Evolutionary conservation across 2,888 invertebrate species (phyloP), one percentile per base, ranked within the genome.

Genomic region (Tyria jacobaeae): DNA sequence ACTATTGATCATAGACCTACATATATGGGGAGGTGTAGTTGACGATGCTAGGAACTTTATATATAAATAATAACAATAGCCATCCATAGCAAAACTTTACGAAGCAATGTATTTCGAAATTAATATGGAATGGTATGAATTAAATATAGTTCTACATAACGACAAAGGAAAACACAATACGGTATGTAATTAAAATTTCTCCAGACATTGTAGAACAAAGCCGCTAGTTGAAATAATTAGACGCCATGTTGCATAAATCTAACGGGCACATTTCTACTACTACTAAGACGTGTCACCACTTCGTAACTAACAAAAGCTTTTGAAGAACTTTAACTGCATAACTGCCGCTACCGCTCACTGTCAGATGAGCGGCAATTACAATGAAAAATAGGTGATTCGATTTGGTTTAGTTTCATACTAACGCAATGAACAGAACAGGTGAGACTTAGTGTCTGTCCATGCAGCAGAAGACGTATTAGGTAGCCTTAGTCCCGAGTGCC

Each of bases 81-180:
- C 4, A 31, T 31, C 27, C 27, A 7, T n/a, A 31, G 27, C 27
- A 31, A 31, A 31, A 31, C 1, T 31, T 31, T 6, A 31, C 27
- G 27, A 31, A 31, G 27, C 6, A 27, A 27, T 31, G 7, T 31
- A 7, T 66, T 62, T 58, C 15, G 52, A 41, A 70, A 65, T 48
- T 72, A 71, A 59, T 62, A 27, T 64, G 58, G 69, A 71, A 60
- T 72, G 71, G 75, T 76, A 75, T 60, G 73, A 49, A 69, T 70
- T 74, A 79, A 79, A 78, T 75, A 71, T 56, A 12, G 50, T 44
- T 60, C 10, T 24, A 35, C 60, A 64, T 27, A 56, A 48, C 57
- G 73, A 67, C 65, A n/a, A 57, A 54, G 70, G 71, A 70, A 44
- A 57, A 70, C 60, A 68, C 17, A 34, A 51, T 51, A 51, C 49